Evolutionary conservation across 2,113 vertebrate species (phyloP), one percentile per base, ranked within the genome.

Genomic region (Vulpes vulpes): DNA sequence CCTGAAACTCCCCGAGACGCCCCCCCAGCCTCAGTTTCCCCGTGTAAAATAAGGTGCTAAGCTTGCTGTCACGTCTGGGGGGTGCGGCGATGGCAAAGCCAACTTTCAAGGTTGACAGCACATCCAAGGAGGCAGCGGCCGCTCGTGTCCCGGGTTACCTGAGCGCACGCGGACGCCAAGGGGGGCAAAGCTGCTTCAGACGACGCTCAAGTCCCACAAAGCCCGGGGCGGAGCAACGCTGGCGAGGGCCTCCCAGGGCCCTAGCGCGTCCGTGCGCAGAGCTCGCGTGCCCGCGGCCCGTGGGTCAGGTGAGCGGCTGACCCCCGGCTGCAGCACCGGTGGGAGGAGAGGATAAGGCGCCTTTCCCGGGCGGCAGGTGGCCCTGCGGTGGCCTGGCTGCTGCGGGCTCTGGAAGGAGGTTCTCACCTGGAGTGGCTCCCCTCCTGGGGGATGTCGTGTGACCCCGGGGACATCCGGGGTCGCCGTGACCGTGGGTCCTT

Each of bases 91-190:
- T 20, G 74, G 92, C n/a, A 8, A 35, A 19, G 30, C 27, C 10
- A 17, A 35, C 23, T 59, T 73, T 76, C 15, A 57, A 74, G 8
- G 1, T 69, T 35, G 62, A 49, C 19, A 5, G 2, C 69, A 43
- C 43, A 43, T 43, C 43, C 43, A 43, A 43, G 43, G 43, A 43
- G 43, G 43, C 43, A 43, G 6, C 43, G 43, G 43, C 55, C 55
- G 6, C 8, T 1, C 0, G 4, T 16, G n/a, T 67, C 69, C 19
- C 3, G 15, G 16, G 6, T 19, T 20, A 0, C 8, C 10, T 12
- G 6, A 4, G 85, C 0, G 59, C 4, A 19, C 67, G 8, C 3
- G 0, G 32, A 69, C 16, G 67, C 20, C 71, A 38, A 23, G 5
- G 20, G 71, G 35, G 10, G 71, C 9, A 16, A 32, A 20, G 76